Evolutionary conservation across 2,888 invertebrate genomes (phyloP).

Genomic region (Philhelius pedissequus): DNA sequence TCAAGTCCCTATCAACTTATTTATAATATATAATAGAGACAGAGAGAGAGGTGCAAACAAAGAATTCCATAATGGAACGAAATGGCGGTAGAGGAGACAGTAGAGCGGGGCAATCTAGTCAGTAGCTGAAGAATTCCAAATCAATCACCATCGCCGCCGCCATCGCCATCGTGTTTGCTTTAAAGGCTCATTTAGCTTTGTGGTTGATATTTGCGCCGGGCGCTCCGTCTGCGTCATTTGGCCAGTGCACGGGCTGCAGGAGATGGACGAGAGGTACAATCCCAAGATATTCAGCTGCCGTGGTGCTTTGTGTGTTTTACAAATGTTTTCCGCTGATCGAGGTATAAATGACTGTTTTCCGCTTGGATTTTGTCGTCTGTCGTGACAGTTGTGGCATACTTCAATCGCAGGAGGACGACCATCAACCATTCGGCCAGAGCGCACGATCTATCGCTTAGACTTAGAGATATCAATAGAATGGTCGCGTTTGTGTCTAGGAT

Average conservation of each 20-base stretch:
- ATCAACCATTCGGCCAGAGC: neutral
- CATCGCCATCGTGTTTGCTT: conserved; percentile 60
- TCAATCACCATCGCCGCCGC: conserved; percentile 61
- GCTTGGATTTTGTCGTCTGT: conserved; percentile 63
- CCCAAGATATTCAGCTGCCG: neutral
- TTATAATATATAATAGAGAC: no score
- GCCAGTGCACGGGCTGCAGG: conserved; percentile 3
- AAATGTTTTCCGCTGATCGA: conserved; percentile 66
- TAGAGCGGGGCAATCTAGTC: conserved; percentile 55
- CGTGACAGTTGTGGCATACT: conserved; percentile 66
- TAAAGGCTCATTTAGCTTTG: conserved; percentile 62
- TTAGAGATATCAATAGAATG: conserved; percentile 45
- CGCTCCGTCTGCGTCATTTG: conserved; percentile 22
- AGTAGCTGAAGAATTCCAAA: conserved; percentile 61
- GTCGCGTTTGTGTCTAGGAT: conserved; percentile 22
- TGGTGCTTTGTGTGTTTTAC: conserved; percentile 61
- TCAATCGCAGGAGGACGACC: conserved; percentile 44
- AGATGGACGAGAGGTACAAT: neutral
- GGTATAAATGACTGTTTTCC: conserved; percentile 68
- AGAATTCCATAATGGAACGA: conserved; percentile 60
- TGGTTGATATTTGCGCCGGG: conserved; percentile 21
- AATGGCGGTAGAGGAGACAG: neutral
- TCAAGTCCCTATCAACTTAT: neutral
- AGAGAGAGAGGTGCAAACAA: conserved; percentile 58
- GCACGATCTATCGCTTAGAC: conserved; percentile 40